Base-by-base conservation (phyloP, 2,113 vertebrate genomes). In the Nerophis lumbriciformis region DNA sequence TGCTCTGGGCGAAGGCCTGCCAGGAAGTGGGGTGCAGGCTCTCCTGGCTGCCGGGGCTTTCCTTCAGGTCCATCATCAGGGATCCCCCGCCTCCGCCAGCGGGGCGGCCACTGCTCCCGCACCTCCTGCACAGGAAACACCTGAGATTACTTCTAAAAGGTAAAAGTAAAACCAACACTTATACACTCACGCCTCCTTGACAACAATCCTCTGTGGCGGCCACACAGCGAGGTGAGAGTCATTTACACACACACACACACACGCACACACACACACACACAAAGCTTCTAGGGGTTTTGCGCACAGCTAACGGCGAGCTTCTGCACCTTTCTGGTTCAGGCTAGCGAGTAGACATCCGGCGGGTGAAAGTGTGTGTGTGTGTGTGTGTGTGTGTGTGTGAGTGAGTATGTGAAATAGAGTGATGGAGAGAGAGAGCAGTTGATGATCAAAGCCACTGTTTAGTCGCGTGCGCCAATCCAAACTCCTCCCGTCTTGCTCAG, bases 41-140 rank as follows among this genome's bases (percentile, higher is more conserved):
- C 90, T 93, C 88, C 14, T 73, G 82, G 73, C 95, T 95, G 79
- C 89, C 90, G 75, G 88, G 89, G 85, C 88, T 93, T 83, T 98
- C 95, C 89, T 99, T 98, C 73, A 96, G 89, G 91, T 98, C 95
- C 97, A 98, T 98, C 62, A 52, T 85, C 53, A 77, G 72, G 63
- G 69, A 72, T 66, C 79, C 76, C 68, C 68, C 65, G 66, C 82
- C 82, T 72, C 74, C 44, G 76, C 68, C 73, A 39, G 72, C 61
- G 75, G 79, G 28, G 75, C 73, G 62, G 57, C 63, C 4, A n/a
- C 53, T 69, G 59, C 65, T 69, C 74, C 60, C 61, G 68, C 84
- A 81, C 83, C 82, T 86, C 82, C 82, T 86, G 75, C 65, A 45
- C 62, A 71, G 19, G 56, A 36, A 61, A 63, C 76, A 39, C 0